These are phyloP conservation scores for Acanthis flammea DNA, from an alignment of 2,797 vertebrate genomes.

Conservation along the genomic window DNA sequence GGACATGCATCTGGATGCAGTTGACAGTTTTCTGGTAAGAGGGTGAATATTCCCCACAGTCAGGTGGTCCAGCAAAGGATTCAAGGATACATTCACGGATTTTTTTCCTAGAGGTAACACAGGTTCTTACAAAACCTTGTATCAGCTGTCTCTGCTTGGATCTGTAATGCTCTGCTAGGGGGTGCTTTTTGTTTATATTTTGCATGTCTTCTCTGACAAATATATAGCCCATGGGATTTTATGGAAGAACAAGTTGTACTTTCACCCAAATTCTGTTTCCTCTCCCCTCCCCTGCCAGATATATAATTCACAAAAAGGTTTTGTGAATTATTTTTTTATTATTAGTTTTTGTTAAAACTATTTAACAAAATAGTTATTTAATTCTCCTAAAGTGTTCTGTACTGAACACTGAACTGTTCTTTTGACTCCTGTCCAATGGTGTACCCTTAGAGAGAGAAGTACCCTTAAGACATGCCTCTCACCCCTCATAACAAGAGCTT, in stretches of 20 bases:
- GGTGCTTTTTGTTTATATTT: neutral
- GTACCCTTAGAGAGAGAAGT: neutral
- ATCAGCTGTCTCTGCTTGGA: neutral
- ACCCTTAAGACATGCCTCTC: neutral
- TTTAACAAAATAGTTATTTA: neutral
- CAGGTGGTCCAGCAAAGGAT: conserved; percentile 89
- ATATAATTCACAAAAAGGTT: neutral
- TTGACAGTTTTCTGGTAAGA: conserved; percentile 97
- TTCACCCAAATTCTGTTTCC: neutral
- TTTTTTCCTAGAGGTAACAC: conserved; percentile 76
- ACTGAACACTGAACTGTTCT: neutral
- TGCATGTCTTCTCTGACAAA: neutral
- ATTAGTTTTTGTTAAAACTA: neutral
- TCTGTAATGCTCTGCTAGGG: neutral
- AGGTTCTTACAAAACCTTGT: neutral
- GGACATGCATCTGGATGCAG: conserved; percentile 80
- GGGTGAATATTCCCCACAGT: conserved; percentile 87
- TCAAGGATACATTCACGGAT: conserved; percentile 84
- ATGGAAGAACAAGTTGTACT: neutral
- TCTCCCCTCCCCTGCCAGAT: fast-evolving
- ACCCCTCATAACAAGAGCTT: fast-evolving
- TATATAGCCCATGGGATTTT: neutral
- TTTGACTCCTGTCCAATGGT: neutral
- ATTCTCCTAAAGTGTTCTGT: neutral
- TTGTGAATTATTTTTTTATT: neutral